phyloP scores from a whole-genome alignment of 2,113 vertebrate genomes.

The Accipiter virgatus region DNA sequence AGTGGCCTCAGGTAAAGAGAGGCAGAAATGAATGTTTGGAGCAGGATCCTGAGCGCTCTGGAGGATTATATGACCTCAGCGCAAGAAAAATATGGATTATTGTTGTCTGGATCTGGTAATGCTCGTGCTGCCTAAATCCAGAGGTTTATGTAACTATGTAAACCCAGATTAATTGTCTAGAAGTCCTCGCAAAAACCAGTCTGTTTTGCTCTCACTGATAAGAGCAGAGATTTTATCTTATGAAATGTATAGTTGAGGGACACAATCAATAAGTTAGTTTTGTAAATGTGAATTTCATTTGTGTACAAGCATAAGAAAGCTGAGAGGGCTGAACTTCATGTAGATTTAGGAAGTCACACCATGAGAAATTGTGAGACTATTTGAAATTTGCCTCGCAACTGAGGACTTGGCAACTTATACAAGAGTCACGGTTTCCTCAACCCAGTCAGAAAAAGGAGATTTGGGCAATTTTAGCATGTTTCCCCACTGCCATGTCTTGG shows the following conservation, averaged over 20 bases:
- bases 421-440: not conserved
- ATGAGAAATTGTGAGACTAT: not conserved
- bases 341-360: not conserved
- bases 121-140: not conserved
- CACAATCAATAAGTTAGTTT: not conserved
- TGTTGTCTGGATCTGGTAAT: slow-evolving; percentile 31
- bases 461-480: not conserved
- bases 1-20: not conserved
- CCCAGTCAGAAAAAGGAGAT: not conserved
- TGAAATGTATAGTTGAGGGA: not conserved
- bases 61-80: not conserved
- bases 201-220: not conserved
- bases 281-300: not conserved
- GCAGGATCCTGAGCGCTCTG: not conserved
- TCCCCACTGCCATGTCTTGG: not conserved
- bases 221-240: not conserved
- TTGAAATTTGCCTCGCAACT: not conserved
- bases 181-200: not conserved
- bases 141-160: slow-evolving; percentile 31
- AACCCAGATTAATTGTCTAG: slow-evolving; percentile 21
- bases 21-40: not conserved
- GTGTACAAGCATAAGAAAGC: not conserved
- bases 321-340: not conserved
- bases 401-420: not conserved
- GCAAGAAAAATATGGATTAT: not conserved